Evolutionary conservation across 2,113 vertebrate genomes (phyloP).

Genomic region (Tragelaphus imberbis): DNA sequence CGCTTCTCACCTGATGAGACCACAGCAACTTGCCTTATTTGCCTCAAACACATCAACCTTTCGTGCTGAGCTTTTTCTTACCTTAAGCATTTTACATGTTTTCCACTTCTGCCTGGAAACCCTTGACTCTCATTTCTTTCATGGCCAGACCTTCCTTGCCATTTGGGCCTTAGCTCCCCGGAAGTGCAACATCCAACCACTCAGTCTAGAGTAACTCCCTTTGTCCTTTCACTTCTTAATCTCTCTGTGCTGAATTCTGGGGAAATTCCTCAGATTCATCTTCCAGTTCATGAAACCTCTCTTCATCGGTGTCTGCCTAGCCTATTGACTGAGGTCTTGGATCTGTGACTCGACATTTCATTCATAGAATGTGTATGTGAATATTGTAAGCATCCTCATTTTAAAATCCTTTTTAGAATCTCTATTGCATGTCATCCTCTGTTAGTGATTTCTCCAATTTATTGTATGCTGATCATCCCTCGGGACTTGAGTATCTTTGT

Average conservation of each 20-base stretch:
- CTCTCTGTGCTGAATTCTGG: not conserved
- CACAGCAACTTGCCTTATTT: not conserved
- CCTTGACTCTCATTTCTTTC: not conserved
- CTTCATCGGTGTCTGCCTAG: not conserved
- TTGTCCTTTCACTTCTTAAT: not conserved
- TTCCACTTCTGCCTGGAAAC: not conserved
- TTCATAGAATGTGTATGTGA: not conserved
- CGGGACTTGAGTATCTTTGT: not conserved
- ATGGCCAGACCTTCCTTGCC: not conserved
- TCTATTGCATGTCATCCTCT: not conserved
- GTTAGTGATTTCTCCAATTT: not conserved
- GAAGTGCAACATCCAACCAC: not conserved
- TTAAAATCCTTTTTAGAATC: not conserved
- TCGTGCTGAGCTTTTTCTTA: not conserved
- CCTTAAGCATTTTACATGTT: not conserved
- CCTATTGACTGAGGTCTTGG: not conserved
- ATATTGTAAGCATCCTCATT: not conserved
- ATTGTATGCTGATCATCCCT: not conserved
- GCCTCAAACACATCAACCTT: too few species aligned
- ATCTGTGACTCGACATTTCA: not conserved
- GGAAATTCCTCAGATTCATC: not conserved
- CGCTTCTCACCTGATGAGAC: not conserved
- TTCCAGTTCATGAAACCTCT: not conserved
- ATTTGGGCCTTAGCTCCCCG: not conserved
- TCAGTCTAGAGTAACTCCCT: not conserved